These are phyloP conservation scores for Glossophaga mutica DNA, from an alignment of 2,797 vertebrate genomes.

Conservation along the genomic window DNA sequence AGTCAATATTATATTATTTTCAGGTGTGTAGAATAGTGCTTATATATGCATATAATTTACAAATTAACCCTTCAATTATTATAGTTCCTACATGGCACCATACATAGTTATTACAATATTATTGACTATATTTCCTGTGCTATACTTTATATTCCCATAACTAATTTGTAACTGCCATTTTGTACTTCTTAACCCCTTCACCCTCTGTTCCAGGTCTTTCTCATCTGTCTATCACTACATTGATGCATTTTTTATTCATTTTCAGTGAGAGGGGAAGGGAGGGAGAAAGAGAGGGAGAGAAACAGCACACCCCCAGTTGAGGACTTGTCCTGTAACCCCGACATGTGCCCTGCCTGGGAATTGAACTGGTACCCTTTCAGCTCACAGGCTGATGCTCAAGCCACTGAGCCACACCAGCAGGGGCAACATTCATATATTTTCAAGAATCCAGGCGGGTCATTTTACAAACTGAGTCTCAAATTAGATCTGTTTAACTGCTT, in stretches of 20 bases:
- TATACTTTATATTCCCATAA: neutral
- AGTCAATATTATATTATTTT: neutral
- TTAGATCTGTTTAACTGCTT: neutral
- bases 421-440: neutral
- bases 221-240: neutral
- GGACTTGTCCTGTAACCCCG: no score
- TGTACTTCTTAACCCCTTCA: neutral
- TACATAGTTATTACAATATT: no score
- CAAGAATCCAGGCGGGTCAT: neutral
- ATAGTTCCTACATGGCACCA: no score
- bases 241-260: neutral
- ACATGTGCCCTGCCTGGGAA: no score
- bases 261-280: no score
- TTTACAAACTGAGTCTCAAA: neutral
- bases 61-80: neutral
- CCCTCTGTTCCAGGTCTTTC: neutral
- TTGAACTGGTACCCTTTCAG: no score
- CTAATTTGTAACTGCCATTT: neutral
- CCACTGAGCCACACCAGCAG: no score
- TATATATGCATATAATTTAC: neutral
- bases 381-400: no score
- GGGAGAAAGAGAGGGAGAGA: no score
- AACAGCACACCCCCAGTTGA: no score
- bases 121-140: neutral
- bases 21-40: neutral